A percentile compares a stretch with the other conserved stretches of the same genome.
phyloP scores from a whole-genome alignment of 1,140 invertebrate genomes.

The Ooceraea biroi region DNA sequence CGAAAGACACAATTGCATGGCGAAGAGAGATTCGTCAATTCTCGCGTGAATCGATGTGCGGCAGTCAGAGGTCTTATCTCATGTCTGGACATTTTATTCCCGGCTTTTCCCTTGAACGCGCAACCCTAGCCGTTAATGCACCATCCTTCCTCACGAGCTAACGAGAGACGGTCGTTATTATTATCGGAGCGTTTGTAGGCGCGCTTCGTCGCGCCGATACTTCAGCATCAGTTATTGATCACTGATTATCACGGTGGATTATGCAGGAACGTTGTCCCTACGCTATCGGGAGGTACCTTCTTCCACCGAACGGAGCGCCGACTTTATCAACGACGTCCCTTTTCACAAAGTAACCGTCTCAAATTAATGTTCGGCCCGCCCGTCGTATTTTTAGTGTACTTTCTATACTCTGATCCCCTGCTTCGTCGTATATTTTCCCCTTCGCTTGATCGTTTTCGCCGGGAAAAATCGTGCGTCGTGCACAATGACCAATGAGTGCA shows the following conservation, averaged over 20 bases:
- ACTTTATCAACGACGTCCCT: neutral
- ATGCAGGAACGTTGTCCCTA: conserved; percentile 30
- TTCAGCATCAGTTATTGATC: conserved; percentile 56
- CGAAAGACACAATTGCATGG: neutral
- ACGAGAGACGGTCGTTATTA: conserved; percentile 31
- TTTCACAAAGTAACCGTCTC: neutral
- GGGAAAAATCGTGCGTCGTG: conserved; percentile 18
- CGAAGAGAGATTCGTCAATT: neutral
- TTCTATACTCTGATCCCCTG: too few species aligned
- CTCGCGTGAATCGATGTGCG: neutral
- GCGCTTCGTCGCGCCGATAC: conserved; percentile 28
- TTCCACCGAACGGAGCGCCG: conserved; percentile 6
- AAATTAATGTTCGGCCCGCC: neutral
- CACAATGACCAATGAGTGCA: neutral
- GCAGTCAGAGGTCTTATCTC: conserved; percentile 5
- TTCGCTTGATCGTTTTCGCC: neutral
- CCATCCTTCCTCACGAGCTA: neutral
- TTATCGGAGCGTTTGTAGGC: conserved; percentile 8
- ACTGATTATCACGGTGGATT: conserved; percentile 40
- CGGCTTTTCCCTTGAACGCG: neutral
- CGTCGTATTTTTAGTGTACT: neutral
- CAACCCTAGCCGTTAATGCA: neutral
- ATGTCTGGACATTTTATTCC: conserved; percentile 4
- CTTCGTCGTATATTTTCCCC: neutral
- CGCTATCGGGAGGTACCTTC: neutral